Evolutionary conservation across 2,113 vertebrate species (phyloP), one percentile per base, ranked within the genome.

Genomic region (Strix aluco): DNA sequence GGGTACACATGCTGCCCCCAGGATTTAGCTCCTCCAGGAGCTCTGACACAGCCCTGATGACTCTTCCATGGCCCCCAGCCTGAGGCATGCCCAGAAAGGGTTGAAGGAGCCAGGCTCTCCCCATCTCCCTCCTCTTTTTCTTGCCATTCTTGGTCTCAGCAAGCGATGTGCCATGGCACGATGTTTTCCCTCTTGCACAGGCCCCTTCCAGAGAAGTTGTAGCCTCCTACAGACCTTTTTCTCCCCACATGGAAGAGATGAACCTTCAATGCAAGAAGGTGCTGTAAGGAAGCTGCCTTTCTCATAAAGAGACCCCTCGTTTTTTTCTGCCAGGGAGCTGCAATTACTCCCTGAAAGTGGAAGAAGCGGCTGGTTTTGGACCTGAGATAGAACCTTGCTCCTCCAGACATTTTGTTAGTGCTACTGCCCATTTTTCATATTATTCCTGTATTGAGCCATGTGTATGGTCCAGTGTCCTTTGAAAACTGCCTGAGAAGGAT

Each of bases 101-200:
- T 2, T 2, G 3, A 32, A 74, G 63, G 30, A 90, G 4, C 27
- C 72, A 55, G 38, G 21, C 4, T 92, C 7, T 78, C 36, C 38
- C 38, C 8, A 1, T 19, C 65, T 81, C 10, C 44, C 36, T 78
- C 36, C 11, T 57, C 38, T 66, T 74, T 46, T 52, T 65, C n/a
- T 74, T 78, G 73, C 42, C 10, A 0, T 16, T 51, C 15, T 17
- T 85, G 40, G n/a, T 38, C 46, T 79, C 62, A 32, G 23, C 0
- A 1, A 61, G 9, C 0, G 1, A 69, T 34, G 26, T 88, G 44
- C 34, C 17, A 2, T 25, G 47, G 29, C 30, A 49, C 1, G 4
- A 9, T 54, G 8, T 47, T 83, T 42, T 23, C 9, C 4, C 8
- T 26, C 34, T 61, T 38, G 44, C 66, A 18, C 40, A 58, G 27